Base-by-base conservation (phyloP, 2,113 vertebrate genomes). In the Clarias batrachus region DNA sequence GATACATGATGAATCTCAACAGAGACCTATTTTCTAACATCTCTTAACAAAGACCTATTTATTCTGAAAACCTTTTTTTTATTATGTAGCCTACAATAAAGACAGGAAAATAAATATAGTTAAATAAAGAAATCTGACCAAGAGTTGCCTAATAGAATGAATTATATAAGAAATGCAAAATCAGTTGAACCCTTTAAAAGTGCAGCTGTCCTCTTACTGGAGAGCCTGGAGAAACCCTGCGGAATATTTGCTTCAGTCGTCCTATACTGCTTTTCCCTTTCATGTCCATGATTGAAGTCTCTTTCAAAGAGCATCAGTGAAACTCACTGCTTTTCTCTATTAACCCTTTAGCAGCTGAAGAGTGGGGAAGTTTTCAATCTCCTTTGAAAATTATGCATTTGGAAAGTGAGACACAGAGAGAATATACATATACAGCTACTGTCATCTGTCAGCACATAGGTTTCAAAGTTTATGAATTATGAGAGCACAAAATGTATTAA, bases 251-350 rank as follows among this genome's bases (percentile, higher is more conserved):
- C 52, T 21, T 41, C 59, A n/a, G 73, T 37, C 73, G 57, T 71
- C 65, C n/a, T 9, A 23, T 83, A 57, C 73, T 48, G n/a, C 33
- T 48, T 30, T 17, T 37, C 14, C 23, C 56, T 87, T 88, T 88
- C 66, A 81, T 68, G 78, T 88, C 19, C n/a, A 80, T 81, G 87
- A 85, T 59, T 88, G 79, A 87, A 82, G 57, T 79, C 79, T 82
- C 73, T 86, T 86, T 82, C 78, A 86, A 86, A 82, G 57, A 82
- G 79, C 79, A 48, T 82, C 56, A n/a, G 56, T 82, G 48, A 88
- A 88, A 85, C 59, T 52, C 87, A 65, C 71, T 23, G 23, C 74
- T 79, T 87, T 80, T 82, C 77, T 30, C 70, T 17, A 27, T 82
- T 82, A 66, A 77, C 83, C 78, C 83, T 73, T 88, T 48, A 66